Percentiles rank a stretch among this genome's conserved stretches.
Conservation (phyloP, 1,140 invertebrate genomes). For the Temnothorax longispinosus region DNA sequence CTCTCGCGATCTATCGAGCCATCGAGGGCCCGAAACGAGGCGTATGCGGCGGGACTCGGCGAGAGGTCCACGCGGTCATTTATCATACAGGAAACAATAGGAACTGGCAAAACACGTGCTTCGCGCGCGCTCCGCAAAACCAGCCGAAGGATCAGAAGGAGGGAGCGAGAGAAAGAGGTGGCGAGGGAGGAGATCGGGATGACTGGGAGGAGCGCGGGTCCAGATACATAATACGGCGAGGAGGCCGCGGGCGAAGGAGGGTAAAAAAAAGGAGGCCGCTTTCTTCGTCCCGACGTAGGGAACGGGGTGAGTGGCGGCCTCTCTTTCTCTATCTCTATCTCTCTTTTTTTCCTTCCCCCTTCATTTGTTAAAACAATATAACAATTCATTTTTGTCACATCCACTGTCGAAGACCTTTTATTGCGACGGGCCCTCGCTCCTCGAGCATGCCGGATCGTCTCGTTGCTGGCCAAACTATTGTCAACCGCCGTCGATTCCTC, state of each 20-base stretch:
- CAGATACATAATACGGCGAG: conserved; percentile 80
- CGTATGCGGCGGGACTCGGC: conserved; percentile 61
- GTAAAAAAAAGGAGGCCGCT: conserved; percentile 58
- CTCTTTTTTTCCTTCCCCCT: conserved; percentile 64
- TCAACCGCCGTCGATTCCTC: conserved; percentile 48
- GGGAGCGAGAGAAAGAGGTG: conserved; percentile 18
- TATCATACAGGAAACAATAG: conserved; percentile 86
- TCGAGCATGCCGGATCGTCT: conserved; percentile 62
- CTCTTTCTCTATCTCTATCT: neutral
- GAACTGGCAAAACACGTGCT: conserved; percentile 86
- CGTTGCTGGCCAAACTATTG: conserved; percentile 75
- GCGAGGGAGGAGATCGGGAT: conserved; percentile 41
- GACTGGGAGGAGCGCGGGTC: conserved; percentile 67
- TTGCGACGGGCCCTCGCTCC: conserved; percentile 69
- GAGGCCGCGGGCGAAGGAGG: conserved; percentile 60
- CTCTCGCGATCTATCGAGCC: conserved; percentile 58
- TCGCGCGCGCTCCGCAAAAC: conserved; percentile 80
- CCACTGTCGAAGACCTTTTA: conserved; percentile 80
- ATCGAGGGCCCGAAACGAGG: conserved; percentile 59
- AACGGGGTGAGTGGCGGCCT: conserved; percentile 67
- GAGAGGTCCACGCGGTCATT: conserved; percentile 77
- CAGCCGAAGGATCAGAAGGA: conserved; percentile 48
- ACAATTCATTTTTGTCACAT: conserved; percentile 85
- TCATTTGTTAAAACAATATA: conserved; percentile 85
- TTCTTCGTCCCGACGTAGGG: conserved; percentile 40